Evolutionary conservation across 23 tunicate species (phyloP).

Genomic region (Aplidium turbinatum): DNA sequence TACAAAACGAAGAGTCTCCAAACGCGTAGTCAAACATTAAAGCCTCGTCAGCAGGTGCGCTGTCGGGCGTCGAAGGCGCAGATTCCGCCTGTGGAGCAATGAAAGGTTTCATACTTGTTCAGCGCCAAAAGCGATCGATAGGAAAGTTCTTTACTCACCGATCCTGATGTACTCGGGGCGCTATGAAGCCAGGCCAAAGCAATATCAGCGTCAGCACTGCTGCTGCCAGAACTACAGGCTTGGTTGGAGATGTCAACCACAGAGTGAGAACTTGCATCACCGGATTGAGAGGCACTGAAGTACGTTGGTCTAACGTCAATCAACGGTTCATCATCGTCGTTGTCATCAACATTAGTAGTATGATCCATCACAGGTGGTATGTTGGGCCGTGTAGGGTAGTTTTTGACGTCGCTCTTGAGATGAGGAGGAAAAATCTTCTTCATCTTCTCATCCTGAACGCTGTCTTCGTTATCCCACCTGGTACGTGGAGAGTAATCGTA

Average conservation of each 20-base stretch:
- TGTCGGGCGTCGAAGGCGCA: not conserved
- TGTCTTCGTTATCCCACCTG: slow-evolving; percentile 25
- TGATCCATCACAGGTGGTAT: not conserved
- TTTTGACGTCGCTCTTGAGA: not conserved
- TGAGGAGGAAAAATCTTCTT: not conserved
- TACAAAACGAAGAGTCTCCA: slow-evolving; percentile 34
- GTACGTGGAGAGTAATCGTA: no score
- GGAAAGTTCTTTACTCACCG: no score
- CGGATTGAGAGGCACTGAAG: not conserved
- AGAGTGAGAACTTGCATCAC: not conserved
- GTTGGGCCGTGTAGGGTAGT: not conserved
- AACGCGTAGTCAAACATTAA: slow-evolving; percentile 24
- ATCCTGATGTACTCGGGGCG: slow-evolving; percentile 15
- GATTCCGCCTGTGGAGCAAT: no score
- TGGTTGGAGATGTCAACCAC: no score
- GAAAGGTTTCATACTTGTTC: no score
- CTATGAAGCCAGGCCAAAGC: slow-evolving; percentile 40
- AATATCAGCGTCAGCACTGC: slow-evolving; percentile 6
- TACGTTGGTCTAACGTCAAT: no score
- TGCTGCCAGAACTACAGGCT: no score
- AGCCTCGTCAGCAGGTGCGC: slow-evolving; percentile 9
- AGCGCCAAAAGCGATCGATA: no score
- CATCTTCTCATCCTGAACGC: not conserved
- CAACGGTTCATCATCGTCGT: not conserved
- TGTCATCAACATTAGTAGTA: not conserved